These are phyloP conservation scores for Thalassoma bifasciatum DNA, from an alignment of 2,113 vertebrate species.

Conservation along the genomic window DNA sequence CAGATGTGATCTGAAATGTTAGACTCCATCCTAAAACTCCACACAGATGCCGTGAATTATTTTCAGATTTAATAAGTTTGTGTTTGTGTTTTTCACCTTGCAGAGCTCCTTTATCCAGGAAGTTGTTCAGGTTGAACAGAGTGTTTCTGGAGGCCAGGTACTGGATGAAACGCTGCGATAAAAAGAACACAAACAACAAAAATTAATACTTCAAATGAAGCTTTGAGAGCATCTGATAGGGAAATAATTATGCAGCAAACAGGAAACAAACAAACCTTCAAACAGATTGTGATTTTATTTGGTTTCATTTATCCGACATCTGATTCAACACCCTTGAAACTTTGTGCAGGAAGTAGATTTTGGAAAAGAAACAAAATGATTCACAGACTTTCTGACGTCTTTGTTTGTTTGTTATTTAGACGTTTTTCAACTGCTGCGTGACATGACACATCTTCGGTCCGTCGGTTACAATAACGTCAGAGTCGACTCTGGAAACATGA, in stretches of 20 bases:
- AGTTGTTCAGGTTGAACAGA: conserved; percentile 97
- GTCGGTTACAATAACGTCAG: not conserved
- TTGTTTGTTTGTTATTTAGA: conserved; percentile 4
- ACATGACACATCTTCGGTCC: conserved; percentile 5
- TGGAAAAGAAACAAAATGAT: not conserved
- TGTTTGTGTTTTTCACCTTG: conserved; percentile 81
- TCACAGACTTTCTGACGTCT: conserved; percentile 1
- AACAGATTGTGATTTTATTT: not conserved
- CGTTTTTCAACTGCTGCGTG: not conserved
- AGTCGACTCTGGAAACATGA: conserved; percentile 15
- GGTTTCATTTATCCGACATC: not conserved
- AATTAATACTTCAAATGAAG: not conserved
- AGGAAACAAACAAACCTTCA: not conserved
- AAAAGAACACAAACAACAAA: not conserved
- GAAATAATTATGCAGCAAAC: not conserved
- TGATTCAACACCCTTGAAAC: not conserved
- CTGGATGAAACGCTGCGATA: conserved; percentile 91
- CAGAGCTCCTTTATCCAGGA: conserved; percentile 93
- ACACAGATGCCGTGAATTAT: too few species aligned
- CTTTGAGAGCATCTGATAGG: not conserved
- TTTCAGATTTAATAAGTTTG: too few species aligned
- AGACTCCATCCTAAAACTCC: too few species aligned
- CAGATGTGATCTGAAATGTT: not conserved
- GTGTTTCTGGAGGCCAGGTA: conserved; percentile 95
- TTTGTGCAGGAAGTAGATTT: not conserved